Conservation (phyloP, 2,113 vertebrate species). For the Xenopus tropicalis region UCB_Xtro_10.0 CM004448.2:108592501-108593000, state of each 20-base stretch:
- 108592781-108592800: constrained; percentile 98
- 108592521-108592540: no score
- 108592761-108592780: constrained; percentile 93
- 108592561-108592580: no score
- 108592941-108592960: constrained; percentile 58
- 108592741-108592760: constrained; percentile 99
- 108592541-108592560: no score
- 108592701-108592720: no score
- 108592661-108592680: no score
- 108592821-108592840: constrained; percentile 97
- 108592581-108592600: no score
- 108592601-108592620: no score
- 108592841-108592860: constrained; percentile 78
- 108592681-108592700: no score
- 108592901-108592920: constrained; percentile 48
- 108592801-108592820: constrained; percentile 99
- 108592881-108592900: constrained; percentile 45
- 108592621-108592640: no score
- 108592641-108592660: no score
- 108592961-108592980: constrained; percentile 62
- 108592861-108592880: constrained; percentile 40
- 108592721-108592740: constrained; percentile 67
- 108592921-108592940: constrained; percentile 59
- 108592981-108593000: constrained; percentile 67
- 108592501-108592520: no score